These are phyloP conservation scores for Conchocele bisecta DNA, from an alignment of 2,888 invertebrate species.

Conservation along the genomic window DNA sequence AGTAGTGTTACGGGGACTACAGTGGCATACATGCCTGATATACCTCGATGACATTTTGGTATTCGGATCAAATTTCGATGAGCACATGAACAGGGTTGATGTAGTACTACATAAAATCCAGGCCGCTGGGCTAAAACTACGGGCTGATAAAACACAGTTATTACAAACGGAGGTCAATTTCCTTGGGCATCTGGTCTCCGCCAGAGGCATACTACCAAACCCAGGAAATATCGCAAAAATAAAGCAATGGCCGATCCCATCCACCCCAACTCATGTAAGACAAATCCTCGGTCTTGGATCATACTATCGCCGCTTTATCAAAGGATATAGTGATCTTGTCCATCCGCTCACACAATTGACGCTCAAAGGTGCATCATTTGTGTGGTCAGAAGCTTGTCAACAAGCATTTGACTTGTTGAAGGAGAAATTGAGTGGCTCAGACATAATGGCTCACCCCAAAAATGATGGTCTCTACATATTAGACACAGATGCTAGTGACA, in stretches of 20 bases:
- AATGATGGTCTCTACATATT: slow-evolving; percentile 22
- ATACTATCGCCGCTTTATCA: slow-evolving; percentile 22
- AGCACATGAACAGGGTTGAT: slow-evolving; percentile 22
- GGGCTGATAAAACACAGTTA: slow-evolving; percentile 4
- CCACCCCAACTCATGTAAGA: not conserved
- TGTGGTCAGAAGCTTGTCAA: slow-evolving; percentile 13
- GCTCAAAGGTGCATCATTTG: slow-evolving; percentile 3
- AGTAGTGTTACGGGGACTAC: slow-evolving; percentile 2
- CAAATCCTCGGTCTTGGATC: not conserved
- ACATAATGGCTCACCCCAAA: slow-evolving; percentile 51
- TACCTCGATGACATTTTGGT: slow-evolving; percentile 28
- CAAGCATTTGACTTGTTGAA: slow-evolving; percentile 42
- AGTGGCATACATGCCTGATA: slow-evolving; percentile 7
- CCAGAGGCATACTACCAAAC: not conserved
- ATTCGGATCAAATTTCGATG: slow-evolving; percentile 19
- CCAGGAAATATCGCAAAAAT: slow-evolving; percentile 3
- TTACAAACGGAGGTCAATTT: slow-evolving; percentile 10
- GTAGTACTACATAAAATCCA: slow-evolving; percentile 17
- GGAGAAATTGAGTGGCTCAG: slow-evolving; percentile 7
- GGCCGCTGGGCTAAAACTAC: slow-evolving; percentile 13
- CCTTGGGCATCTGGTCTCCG: slow-evolving; percentile 6
- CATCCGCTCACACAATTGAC: slow-evolving; percentile 23
- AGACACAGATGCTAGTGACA: slow-evolving; percentile 5
- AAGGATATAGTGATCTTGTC: slow-evolving; percentile 14
- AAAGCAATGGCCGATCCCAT: not conserved